These are phyloP conservation scores for Percina caprodes DNA, from an alignment of 2,113 vertebrate species.

Conservation along the genomic window DNA sequence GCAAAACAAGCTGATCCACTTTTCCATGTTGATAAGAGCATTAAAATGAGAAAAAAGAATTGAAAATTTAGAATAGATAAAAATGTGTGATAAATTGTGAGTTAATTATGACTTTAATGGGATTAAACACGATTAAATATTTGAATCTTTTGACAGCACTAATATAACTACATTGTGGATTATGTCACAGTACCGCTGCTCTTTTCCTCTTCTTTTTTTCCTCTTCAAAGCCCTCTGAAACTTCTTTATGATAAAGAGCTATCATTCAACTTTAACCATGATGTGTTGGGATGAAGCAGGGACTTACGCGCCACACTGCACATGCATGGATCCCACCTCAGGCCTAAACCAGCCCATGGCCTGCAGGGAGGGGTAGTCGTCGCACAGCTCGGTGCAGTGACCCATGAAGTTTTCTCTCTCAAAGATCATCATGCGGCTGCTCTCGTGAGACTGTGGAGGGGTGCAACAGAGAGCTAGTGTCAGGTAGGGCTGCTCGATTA, in stretches of 20 bases:
- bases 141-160: too few species aligned
- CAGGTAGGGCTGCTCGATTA: background rate
- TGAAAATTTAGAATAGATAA: too few species aligned
- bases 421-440: slow-evolving; percentile 83
- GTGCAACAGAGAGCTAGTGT: background rate
- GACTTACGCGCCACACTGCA: slow-evolving; percentile 85
- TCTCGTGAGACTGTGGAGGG: slow-evolving; percentile 76
- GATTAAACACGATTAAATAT: too few species aligned
- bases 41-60: too few species aligned
- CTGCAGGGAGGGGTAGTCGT: slow-evolving; percentile 86
- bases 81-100: too few species aligned
- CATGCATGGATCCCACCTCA: slow-evolving; percentile 84
- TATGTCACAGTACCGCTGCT: background rate
- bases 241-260: background rate
- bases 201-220: background rate
- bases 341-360: slow-evolving; percentile 82
- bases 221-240: background rate
- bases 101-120: too few species aligned
- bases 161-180: background rate
- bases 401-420: slow-evolving; percentile 85
- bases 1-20: too few species aligned
- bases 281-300: background rate
- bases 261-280: background rate
- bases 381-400: slow-evolving; percentile 76
- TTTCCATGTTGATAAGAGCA: too few species aligned